Evolutionary conservation across 2,888 invertebrate species (phyloP).

Genomic region (Augochlorella aurata): DNA sequence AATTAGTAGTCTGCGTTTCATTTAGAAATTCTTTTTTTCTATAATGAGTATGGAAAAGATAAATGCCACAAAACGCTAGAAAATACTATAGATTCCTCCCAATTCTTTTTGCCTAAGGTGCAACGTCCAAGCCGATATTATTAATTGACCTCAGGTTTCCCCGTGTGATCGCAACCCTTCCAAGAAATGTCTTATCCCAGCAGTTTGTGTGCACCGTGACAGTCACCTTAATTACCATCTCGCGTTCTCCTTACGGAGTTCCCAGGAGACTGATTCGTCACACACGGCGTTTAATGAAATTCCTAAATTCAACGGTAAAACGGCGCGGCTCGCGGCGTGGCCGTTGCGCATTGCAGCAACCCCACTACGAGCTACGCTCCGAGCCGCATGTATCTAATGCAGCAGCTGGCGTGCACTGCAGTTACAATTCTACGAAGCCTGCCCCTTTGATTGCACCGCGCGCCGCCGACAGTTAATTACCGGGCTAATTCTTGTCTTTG

Average conservation of each 20-base stretch:
- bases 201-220: neutral
- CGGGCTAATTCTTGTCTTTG: neutral
- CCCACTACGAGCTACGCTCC: conserved; percentile 52
- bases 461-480: conserved; percentile 23
- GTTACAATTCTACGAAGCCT: conserved; percentile 43
- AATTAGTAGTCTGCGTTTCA: too few relatives aligned
- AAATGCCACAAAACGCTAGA: neutral
- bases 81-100: neutral
- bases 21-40: too few relatives aligned
- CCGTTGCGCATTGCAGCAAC: conserved; percentile 74
- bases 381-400: conserved; percentile 56
- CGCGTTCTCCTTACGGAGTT: neutral
- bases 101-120: too few relatives aligned
- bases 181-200: neutral
- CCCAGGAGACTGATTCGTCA: conserved; percentile 36
- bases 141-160: too few relatives aligned
- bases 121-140: too few relatives aligned
- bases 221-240: conserved; percentile 26
- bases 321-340: conserved; percentile 49
- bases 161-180: neutral
- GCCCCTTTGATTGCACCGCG: conserved; percentile 27
- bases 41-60: neutral
- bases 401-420: conserved; percentile 50
- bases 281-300: conserved; percentile 53
- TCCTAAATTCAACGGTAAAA: conserved; percentile 53